These are phyloP conservation scores for Mellivora capensis DNA, from an alignment of 2,113 vertebrate species.

Conservation along the genomic window DNA sequence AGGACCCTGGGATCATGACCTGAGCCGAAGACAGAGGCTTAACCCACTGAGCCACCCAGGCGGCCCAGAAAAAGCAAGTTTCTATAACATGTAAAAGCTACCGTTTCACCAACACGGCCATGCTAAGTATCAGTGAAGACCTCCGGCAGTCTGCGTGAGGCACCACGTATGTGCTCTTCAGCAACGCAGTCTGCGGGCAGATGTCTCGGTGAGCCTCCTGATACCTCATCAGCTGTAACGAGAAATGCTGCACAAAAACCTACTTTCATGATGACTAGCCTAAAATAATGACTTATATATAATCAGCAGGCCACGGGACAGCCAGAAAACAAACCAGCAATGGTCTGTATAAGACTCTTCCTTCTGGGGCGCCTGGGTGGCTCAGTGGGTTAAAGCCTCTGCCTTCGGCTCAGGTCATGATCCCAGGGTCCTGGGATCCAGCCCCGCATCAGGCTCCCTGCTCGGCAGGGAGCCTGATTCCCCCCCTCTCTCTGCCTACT, in stretches of 20 bases:
- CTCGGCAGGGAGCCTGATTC: too few relatives aligned
- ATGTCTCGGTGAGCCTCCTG: neutral
- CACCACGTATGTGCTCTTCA: neutral
- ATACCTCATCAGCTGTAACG: neutral
- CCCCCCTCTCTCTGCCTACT: too few relatives aligned
- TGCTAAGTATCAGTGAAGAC: neutral
- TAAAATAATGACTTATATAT: neutral
- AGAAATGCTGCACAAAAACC: neutral
- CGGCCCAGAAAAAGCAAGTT: neutral
- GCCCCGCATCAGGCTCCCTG: too few relatives aligned
- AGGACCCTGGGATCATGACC: too few relatives aligned
- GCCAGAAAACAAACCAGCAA: neutral
- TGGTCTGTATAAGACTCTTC: neutral
- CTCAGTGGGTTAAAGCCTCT: too few relatives aligned
- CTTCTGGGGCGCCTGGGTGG: neutral
- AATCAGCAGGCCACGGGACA: neutral
- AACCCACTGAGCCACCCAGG: too few relatives aligned
- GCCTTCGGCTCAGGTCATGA: too few relatives aligned
- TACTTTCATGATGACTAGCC: neutral
- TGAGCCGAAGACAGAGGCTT: too few relatives aligned
- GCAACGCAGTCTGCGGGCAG: neutral
- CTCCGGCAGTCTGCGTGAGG: neutral
- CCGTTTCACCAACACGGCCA: neutral
- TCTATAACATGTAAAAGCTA: neutral
- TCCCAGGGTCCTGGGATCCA: too few relatives aligned